Evolutionary conservation across 2,113 vertebrate species (phyloP).

Genomic region (Caloenas nicobarica): DNA sequence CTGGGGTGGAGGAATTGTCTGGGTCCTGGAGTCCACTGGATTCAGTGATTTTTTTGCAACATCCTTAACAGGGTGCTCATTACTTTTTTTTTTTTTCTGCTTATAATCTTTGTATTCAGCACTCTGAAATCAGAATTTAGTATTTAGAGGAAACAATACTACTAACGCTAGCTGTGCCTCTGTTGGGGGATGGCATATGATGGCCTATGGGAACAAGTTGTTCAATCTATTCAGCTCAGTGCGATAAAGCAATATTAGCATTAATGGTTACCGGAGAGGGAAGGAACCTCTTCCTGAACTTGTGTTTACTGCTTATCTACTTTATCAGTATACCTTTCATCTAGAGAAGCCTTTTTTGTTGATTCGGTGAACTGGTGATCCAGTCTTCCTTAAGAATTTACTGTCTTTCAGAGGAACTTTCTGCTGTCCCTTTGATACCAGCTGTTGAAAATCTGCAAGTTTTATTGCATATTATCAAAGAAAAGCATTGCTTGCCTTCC

Average conservation of each 20-base stretch:
- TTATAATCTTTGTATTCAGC: background rate
- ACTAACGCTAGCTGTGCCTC: background rate
- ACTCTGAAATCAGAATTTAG: background rate
- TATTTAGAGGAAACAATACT: background rate
- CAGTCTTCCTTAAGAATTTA: background rate
- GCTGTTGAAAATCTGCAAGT: background rate
- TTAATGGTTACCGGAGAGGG: background rate
- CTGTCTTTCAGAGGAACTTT: background rate
- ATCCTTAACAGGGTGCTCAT: background rate
- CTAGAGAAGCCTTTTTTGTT: background rate
- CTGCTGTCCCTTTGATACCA: background rate
- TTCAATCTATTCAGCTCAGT: background rate
- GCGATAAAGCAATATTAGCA: background rate
- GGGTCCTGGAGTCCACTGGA: background rate
- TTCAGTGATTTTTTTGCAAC: background rate
- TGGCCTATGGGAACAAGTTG: background rate
- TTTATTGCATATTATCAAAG: background rate
- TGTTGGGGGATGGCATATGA: background rate
- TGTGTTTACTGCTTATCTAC: background rate
- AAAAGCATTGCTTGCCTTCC: background rate
- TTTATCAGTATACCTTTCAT: background rate
- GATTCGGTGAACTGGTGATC: background rate
- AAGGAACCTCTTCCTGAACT: background rate
- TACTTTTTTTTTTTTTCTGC: rapidly evolving
- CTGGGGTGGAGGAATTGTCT: background rate